These are phyloP conservation scores for Dreissena polymorpha DNA, from an alignment of 1,140 invertebrate genomes.

Conservation along the genomic window DNA sequence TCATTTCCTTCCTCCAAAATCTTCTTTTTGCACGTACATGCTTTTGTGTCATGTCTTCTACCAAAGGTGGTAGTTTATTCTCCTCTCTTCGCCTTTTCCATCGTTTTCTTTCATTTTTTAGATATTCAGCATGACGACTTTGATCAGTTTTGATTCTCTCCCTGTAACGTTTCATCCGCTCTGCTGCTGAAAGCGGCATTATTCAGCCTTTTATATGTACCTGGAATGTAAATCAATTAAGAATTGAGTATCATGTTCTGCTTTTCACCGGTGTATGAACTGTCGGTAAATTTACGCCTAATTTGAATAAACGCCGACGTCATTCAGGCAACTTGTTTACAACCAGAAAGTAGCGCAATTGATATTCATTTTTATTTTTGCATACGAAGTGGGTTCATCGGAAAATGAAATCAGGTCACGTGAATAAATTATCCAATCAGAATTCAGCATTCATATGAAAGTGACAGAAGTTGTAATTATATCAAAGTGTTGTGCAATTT, in stretches of 20 bases:
- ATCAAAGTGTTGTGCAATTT: constrained; percentile 2
- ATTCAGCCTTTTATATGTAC: not conserved
- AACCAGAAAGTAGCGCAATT: too few relatives aligned
- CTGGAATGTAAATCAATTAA: constrained; percentile 13
- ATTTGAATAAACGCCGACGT: constrained; percentile 1
- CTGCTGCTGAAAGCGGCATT: not conserved
- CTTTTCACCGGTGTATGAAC: not conserved
- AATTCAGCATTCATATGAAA: too few relatives aligned
- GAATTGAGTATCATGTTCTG: too few relatives aligned
- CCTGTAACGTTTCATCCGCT: not conserved
- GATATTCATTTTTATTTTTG: too few relatives aligned
- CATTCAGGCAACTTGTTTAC: not conserved
- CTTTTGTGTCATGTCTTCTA: not conserved
- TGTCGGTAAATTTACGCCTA: constrained; percentile 8
- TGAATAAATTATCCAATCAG: too few relatives aligned
- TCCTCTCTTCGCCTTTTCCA: not conserved
- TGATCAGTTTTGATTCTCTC: not conserved
- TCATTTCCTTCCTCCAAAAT: not conserved
- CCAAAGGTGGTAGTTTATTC: not conserved
- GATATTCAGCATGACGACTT: not conserved
- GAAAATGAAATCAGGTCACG: too few relatives aligned
- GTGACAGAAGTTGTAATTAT: too few relatives aligned
- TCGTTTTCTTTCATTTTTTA: not conserved
- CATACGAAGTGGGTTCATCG: too few relatives aligned
- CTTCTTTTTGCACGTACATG: not conserved